Percentiles rank a stretch among this genome's conserved stretches.
phyloP scores from a whole-genome alignment of 2,797 vertebrate species.

The Echeneis naucrates region DNA sequence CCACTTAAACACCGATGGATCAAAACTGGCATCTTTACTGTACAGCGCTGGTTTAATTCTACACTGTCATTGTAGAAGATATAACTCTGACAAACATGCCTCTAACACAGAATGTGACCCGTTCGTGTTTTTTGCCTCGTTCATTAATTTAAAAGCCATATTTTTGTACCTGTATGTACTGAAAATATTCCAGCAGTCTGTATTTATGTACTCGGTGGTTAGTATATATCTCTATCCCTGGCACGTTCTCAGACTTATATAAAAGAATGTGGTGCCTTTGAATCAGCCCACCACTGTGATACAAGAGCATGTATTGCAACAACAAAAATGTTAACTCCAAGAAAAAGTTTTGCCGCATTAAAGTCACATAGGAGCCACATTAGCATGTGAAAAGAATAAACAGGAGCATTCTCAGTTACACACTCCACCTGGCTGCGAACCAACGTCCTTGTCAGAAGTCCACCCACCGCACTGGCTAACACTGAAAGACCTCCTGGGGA shows the following conservation, averaged over 20 bases:
- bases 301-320: constrained; percentile 70
- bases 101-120: constrained; percentile 7
- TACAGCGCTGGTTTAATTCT: constrained; percentile 4
- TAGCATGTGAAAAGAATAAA: constrained; percentile 89
- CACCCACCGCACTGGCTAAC: constrained; percentile 87
- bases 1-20: constrained; percentile 1
- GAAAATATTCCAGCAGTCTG: constrained; percentile 34
- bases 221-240: constrained; percentile 59
- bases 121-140: not conserved
- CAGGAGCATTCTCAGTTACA: constrained; percentile 88
- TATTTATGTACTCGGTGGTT: constrained; percentile 39
- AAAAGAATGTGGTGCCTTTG: constrained; percentile 64
- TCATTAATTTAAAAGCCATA: constrained; percentile 33
- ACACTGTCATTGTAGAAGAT: constrained; percentile 4
- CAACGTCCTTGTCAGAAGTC: constrained; percentile 89
- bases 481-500: constrained; percentile 89
- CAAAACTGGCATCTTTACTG: constrained; percentile 1
- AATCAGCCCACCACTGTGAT: constrained; percentile 69
- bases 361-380: constrained; percentile 86
- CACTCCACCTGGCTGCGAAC: constrained; percentile 87
- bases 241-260: constrained; percentile 58
- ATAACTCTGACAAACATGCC: constrained; percentile 1
- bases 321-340: constrained; percentile 75
- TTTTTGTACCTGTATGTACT: constrained; percentile 31
- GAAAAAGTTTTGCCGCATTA: constrained; percentile 82